Evolutionary conservation across 1,140 invertebrate species (phyloP), one percentile per base, ranked within the genome.

Genomic region (Carcinoscorpius rotundicauda): DNA sequence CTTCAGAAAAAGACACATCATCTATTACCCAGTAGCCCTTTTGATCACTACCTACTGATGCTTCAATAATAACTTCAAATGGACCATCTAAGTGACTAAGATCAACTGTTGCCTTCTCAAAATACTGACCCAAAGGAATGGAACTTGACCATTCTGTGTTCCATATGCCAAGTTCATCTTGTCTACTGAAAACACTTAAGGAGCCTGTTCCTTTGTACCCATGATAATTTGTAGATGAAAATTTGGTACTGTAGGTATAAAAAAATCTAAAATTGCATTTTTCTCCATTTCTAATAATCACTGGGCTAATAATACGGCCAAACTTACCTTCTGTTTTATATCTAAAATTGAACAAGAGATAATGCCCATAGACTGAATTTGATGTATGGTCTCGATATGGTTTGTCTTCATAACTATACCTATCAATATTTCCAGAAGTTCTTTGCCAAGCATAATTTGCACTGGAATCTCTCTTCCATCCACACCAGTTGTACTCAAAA

Each of bases 1-100:
- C 77, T 52, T 73, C 72, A 48, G 75, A 74, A 49, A 78, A 76
- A n/a, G 73, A 73, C 2, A 76, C 55, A 68, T 78, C 76, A 72
- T 78, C 77, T 53, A 77, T 71, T 8, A 74, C 75, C 67, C 78
- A 77, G 60, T 75, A 75, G 11, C 75, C 75, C 53, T 66, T 49
- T 52, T 65, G 69, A 51, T 70, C 68, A 5, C 68, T 66, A 9
- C 75, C 75, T 10, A 71, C 69, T 53, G 66, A 61, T 51, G 66
- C 74, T 66, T 77, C 75, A 58, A 78, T 71, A 49, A 76, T 67
- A 49, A 75, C 70, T 60, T 72, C 64, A 58, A 72, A 72, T 9
- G 61, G 63, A 4, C 60, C 62, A 8, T 55, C 53, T n/a, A 55
- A n/a, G 49, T 60, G 29, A 51, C 52, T 52, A 5, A 68, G 10